These are phyloP conservation scores for Phalacrocorax brasilianus DNA, from an alignment of 2,113 vertebrate genomes.

Conservation along the genomic window DNA sequence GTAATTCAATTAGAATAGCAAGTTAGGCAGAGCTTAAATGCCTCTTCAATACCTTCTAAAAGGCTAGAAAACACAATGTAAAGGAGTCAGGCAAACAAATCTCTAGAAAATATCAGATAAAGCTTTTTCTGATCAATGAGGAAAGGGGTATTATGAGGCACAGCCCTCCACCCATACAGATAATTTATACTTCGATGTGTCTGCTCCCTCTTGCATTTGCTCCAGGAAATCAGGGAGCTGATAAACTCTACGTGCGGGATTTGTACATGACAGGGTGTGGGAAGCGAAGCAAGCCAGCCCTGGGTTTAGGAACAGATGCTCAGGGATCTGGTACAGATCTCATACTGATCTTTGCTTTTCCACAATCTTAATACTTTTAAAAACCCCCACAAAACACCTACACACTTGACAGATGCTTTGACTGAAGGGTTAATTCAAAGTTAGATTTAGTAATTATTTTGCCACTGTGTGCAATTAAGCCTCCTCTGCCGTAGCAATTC, in stretches of 20 bases:
- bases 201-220: neutral
- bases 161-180: neutral
- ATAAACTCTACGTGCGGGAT: accelerated
- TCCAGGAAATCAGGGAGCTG: neutral
- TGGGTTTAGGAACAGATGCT: neutral
- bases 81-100: neutral
- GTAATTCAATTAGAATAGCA: neutral
- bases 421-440: neutral
- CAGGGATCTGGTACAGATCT: neutral
- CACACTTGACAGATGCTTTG: too few species aligned
- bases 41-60: neutral
- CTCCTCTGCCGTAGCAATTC: neutral
- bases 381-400: too few species aligned
- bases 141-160: neutral
- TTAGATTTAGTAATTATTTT: neutral
- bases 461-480: neutral
- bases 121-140: neutral
- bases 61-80: neutral
- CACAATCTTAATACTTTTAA: neutral
- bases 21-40: neutral
- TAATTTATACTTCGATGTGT: neutral
- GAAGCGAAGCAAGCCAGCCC: neutral
- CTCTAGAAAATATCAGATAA: neutral
- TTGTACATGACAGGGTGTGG: neutral
- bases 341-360: neutral